Evolutionary conservation across 1,140 invertebrate species (phyloP), one percentile per base, ranked within the genome.

Genomic region (Drosophila hydei): DNA sequence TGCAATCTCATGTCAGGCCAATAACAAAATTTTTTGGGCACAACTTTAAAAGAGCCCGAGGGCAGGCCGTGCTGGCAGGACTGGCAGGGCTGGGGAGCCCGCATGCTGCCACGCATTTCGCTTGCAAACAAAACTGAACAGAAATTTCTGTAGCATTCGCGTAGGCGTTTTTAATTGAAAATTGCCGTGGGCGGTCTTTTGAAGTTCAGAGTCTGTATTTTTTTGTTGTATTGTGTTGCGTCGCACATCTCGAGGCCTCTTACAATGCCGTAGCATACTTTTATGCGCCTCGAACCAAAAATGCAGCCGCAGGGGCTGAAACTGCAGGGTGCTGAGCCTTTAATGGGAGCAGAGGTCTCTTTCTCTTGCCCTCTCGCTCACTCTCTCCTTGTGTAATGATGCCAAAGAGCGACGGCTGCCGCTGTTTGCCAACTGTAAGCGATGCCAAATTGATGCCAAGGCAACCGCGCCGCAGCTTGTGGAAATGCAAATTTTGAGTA

Each of bases 161-260:
- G 69, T 88, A 81, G 83, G 83, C 81, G 83, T 87, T 87, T 87
- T 87, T 87, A 87, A 88, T 88, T 87, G 81, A 85, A 85, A 85
- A 85, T 77, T 85, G 81, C 81, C 80, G 72, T 77, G 77, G 71
- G 81, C 80, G 76, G 59, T 27, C 79, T 85, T 76, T 87, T 87
- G 83, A 87, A 81, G 81, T 85, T 85, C 19, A 16, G 33, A 16
- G 33, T 36, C 47, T 36, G 40, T 59, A 21, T 58, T 14, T 14
- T 19, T n/a, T 18, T 27, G 9, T 16, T 40, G 38, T 40, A 11
- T n/a, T 38, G 36, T n/a, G 38, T 3, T 42, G 27, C 50, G 25
- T 16, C 7, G 23, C 11, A 18, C 16, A 12, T 18, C 25, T 52
- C 21, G 52, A 55, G 38, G 21, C 54, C 52, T 47, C 7, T 47